Evolutionary conservation across 2,888 invertebrate genomes (phyloP), one percentile per base, ranked within the genome.

Genomic region (Yponomeuta plumbellus): DNA sequence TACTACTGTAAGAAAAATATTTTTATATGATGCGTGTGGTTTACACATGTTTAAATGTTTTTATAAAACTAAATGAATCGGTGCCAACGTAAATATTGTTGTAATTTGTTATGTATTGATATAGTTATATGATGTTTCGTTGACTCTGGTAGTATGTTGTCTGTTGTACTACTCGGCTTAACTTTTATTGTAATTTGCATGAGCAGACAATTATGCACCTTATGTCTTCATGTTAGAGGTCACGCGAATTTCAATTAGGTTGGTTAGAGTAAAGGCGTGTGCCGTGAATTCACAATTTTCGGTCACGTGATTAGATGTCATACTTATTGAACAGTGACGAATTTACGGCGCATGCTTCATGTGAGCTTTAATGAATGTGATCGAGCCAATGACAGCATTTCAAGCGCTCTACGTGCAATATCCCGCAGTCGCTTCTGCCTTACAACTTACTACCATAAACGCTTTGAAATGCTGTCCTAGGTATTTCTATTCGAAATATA

Each of bases 11-110:
- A 84, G 87, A 83, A 83, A 66, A 85, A 86, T 89, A 88, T 90
- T 90, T 90, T 90, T 90, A 86, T 90, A 89, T 80, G 70, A 70
- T 76, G 85, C 86, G 88, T 88, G 11, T 81, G 77, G 72, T 74
- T 75, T 59, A 17, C 66, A 86, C 87, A 85, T 52, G 44, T 17
- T 11, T 89, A 86, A 86, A 85, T 85, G 83, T 88, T 89, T 86
- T 86, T 86, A 82, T 85, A 84, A 83, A 76, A 83, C 75, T 84
- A 83, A 39, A 81, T 85, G 79, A 87, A 86, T 86, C 80, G 90
- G 90, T 91, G 90, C 90, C 90, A 91, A 91, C 88, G 87, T 89
- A 84, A 88, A 86, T 83, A 86, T 87, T 88, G 88, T 89, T 90
- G 87, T 90, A 88, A 87, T 87, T 88, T 90, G 89, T 90, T 91